Percentiles rank a stretch among this genome's conserved stretches.
phyloP scores from a whole-genome alignment of 2,113 vertebrate genomes.

The Chaenogobius annularis region DNA sequence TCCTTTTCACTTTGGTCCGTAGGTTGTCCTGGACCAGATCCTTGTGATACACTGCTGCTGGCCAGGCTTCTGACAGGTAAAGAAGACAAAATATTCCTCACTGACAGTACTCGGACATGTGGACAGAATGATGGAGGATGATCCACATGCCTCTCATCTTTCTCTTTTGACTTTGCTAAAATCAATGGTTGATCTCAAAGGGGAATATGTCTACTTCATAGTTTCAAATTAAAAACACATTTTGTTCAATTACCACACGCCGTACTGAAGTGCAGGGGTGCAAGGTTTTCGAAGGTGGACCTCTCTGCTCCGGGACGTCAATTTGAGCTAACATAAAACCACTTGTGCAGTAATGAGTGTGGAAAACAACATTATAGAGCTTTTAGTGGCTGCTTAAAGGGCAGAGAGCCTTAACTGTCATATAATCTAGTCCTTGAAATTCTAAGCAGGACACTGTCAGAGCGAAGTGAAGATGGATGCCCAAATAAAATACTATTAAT shows the following conservation, averaged over 20 bases:
- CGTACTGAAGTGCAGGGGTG: slow-evolving; percentile 8
- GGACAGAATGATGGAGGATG: slow-evolving; percentile 16
- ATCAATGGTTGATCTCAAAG: slow-evolving; percentile 34
- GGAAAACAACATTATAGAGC: slow-evolving; percentile 50
- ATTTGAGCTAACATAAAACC: slow-evolving; percentile 63
- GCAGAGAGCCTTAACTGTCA: slow-evolving; percentile 50
- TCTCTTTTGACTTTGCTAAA: slow-evolving; percentile 10
- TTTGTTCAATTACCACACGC: slow-evolving; percentile 46
- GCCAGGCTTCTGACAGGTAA: background rate
- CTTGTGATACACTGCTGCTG: background rate
- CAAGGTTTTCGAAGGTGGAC: slow-evolving; percentile 30
- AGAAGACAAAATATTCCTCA: background rate
- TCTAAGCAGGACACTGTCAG: slow-evolving; percentile 25
- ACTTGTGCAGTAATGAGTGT: slow-evolving; percentile 57
- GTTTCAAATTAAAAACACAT: slow-evolving; percentile 72
- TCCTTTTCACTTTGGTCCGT: background rate
- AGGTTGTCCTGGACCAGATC: background rate
- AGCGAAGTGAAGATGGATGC: slow-evolving; percentile 1
- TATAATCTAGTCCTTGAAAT: slow-evolving; percentile 53
- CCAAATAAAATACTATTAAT: slow-evolving; percentile 10
- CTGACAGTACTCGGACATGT: background rate
- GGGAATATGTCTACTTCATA: slow-evolving; percentile 46
- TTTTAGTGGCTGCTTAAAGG: slow-evolving; percentile 56
- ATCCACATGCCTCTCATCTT: background rate
- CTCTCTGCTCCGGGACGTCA: slow-evolving; percentile 49